Base-by-base conservation (phyloP, 2,888 invertebrate species). In the Gandaritis pyraliata region DNA sequence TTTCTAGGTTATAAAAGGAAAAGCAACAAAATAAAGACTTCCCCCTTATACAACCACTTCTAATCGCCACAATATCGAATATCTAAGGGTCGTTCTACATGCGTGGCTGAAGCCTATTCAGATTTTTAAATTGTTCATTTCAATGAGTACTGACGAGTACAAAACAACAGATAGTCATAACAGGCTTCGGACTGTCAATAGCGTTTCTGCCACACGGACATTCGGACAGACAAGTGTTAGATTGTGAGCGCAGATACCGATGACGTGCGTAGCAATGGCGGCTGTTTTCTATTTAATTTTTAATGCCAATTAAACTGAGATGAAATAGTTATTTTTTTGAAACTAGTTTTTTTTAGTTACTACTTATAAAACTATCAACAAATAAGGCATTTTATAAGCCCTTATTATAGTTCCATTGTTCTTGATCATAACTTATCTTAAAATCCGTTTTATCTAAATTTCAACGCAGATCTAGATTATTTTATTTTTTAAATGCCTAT, bases 221-320 rank as follows among this genome's bases (percentile, higher is more conserved):
- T 65, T 68, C 72, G 57, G 72, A 72, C 72, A 59, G 73, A 72
- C 72, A 62, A 69, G 70, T 71, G 72, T 64, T 67, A 71, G 75
- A 75, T 75, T 62, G 51, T 65, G 46, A 11, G 36, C 41, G 36
- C 33, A 46, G 72, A 72, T 70, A 72, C 33, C 53, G 66, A 39
- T 63, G 68, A 70, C 68, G 68, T 57, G 66, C 58, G 65, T 56
- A 51, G 60, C 61, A 64, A 61, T 56, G 64, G 66, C 64, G 61
- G 65, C 54, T 64, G 39, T 61, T 55, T 43, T 55, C 59, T 50
- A 65, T 64, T 66, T 65, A 57, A 57, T 58, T 66, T 66, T 54
- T 61, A 66, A 71, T 67, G 64, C 66, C 65, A 71, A 68, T 70
- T 68, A 70, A 68, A 66, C 64, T 61, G 46, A 55, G 66, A 54